phyloP scores from a whole-genome alignment of 92 coral and sea anemone genomes.

The Epizoanthus stellaris region DNA sequence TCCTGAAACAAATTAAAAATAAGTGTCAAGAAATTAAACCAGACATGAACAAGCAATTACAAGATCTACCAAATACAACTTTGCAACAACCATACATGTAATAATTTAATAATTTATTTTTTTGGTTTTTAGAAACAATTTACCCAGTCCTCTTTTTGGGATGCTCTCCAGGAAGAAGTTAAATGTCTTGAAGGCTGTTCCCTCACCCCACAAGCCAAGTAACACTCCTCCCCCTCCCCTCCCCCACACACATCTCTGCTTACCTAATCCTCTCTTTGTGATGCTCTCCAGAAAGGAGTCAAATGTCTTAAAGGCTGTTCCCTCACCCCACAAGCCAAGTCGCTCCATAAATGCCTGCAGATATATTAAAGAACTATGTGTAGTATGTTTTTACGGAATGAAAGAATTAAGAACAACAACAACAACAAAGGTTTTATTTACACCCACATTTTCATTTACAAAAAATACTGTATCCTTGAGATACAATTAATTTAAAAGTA shows the following conservation, averaged over 20 bases:
- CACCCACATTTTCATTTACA: too few species aligned
- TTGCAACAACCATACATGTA: too few species aligned
- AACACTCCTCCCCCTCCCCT: neutral
- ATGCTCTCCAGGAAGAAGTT: slow-evolving; percentile 86
- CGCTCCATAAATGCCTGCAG: slow-evolving; percentile 97
- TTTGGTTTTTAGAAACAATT: neutral
- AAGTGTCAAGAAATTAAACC: neutral
- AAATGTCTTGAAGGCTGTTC: slow-evolving; percentile 90
- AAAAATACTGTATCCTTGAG: too few species aligned
- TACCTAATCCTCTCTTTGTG: slow-evolving; percentile 95
- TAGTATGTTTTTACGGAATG: too few species aligned
- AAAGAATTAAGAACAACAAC: too few species aligned
- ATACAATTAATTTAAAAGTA: too few species aligned
- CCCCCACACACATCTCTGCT: neutral
- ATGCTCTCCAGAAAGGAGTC: slow-evolving; percentile 88
- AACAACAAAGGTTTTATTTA: too few species aligned
- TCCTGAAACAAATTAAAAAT: slow-evolving; percentile 55
- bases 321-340: slow-evolving; percentile 97
- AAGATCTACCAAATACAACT: too few species aligned
- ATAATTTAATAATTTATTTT: too few species aligned
- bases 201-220: slow-evolving; percentile 96
- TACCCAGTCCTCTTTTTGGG: slow-evolving; percentile 95
- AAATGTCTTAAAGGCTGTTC: slow-evolving; percentile 92
- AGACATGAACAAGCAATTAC: neutral
- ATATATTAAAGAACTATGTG: too few species aligned